phyloP scores from a whole-genome alignment of 2,888 invertebrate genomes.

The Dendrolimus houi region DNA sequence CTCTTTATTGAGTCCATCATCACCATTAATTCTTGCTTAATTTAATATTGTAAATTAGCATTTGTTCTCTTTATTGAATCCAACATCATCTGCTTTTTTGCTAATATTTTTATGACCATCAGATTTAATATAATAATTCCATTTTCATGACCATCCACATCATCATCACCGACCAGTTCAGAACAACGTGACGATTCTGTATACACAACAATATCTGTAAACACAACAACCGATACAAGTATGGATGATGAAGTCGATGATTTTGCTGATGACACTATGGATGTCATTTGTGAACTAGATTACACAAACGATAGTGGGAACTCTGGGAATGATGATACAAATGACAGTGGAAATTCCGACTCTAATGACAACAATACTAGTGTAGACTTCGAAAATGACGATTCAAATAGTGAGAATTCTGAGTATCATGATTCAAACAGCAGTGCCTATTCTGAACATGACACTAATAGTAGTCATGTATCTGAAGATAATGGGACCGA shows the following conservation, averaged over 20 bases:
- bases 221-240: slow-evolving; percentile 52
- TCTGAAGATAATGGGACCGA: too few species aligned
- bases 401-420: background rate
- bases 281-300: too few species aligned
- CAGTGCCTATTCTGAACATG: background rate
- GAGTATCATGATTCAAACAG: background rate
- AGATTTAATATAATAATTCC: slow-evolving; percentile 5
- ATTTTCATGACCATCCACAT: slow-evolving; percentile 8
- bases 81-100: background rate
- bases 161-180: slow-evolving; percentile 4
- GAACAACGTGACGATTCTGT: slow-evolving; percentile 13
- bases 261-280: slow-evolving; percentile 1
- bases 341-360: background rate
- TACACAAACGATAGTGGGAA: background rate
- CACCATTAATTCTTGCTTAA: too few species aligned
- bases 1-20: too few species aligned
- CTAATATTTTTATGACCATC: background rate
- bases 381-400: background rate
- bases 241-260: slow-evolving; percentile 12
- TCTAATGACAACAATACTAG: background rate
- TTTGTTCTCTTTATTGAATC: slow-evolving; percentile 2
- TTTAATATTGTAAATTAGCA: too few species aligned
- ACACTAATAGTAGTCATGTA: too few species aligned
- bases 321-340: background rate
- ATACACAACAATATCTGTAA: slow-evolving; percentile 43